Evolutionary conservation across 1,140 invertebrate genomes (phyloP).

Genomic region (Rhagoletis zephyria): DNA sequence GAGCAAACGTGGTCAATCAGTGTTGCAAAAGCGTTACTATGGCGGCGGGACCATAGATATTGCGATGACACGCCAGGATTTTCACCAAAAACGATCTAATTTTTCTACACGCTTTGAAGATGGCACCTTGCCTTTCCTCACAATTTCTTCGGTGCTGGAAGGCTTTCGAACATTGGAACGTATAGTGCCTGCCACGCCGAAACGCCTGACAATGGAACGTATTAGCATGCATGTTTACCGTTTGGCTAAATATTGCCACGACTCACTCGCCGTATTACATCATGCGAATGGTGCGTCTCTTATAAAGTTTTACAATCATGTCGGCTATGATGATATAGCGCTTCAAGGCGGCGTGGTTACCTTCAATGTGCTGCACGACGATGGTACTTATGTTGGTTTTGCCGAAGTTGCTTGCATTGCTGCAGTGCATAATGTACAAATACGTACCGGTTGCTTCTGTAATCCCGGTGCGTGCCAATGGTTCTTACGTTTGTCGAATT

Average conservation of each 20-base stretch:
- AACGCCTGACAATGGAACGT: constrained; percentile 77
- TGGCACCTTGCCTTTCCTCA: constrained; percentile 91
- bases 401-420: constrained; percentile 92
- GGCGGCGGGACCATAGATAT: constrained; percentile 93
- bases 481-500: constrained; percentile 81
- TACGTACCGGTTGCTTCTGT: constrained; percentile 96
- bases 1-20: constrained; percentile 78
- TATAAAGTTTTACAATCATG: constrained; percentile 83
- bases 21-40: constrained; percentile 86
- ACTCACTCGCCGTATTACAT: constrained; percentile 77
- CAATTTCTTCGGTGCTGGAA: constrained; percentile 85
- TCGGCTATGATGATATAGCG: constrained; percentile 77
- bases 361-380: constrained; percentile 87
- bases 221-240: constrained; percentile 84
- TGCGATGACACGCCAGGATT: constrained; percentile 80
- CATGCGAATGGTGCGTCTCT: constrained; percentile 84
- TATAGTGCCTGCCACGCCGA: constrained; percentile 74
- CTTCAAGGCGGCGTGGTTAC: constrained; percentile 89
- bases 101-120: constrained; percentile 92
- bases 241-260: constrained; percentile 83
- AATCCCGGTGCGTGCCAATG: constrained; percentile 95
- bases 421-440: constrained; percentile 86
- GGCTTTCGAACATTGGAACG: constrained; percentile 83
- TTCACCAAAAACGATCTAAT: constrained; percentile 79
- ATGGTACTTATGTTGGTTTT: constrained; percentile 89